phyloP scores from a whole-genome alignment of 2,113 vertebrate genomes.

The Indri indri region DNA sequence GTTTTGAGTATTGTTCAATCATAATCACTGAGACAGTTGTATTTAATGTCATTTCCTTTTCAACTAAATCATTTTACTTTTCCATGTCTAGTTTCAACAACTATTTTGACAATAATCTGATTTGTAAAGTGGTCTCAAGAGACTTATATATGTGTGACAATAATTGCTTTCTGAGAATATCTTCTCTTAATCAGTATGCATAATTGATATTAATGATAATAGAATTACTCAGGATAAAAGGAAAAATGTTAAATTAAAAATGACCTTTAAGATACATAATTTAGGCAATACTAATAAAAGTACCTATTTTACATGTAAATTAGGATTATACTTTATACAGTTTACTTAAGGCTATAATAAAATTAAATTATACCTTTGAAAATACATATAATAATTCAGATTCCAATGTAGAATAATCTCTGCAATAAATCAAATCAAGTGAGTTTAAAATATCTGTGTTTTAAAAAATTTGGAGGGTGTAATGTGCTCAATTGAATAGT shows the following conservation, averaged over 20 bases:
- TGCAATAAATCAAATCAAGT: constrained; percentile 3
- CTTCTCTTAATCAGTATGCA: not conserved
- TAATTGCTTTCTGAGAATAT: too few relatives aligned
- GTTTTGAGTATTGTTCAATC: too few relatives aligned
- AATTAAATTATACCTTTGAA: constrained; percentile 9
- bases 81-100: too few relatives aligned
- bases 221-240: constrained; percentile 21
- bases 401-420: not conserved
- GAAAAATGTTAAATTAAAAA: constrained; percentile 52
- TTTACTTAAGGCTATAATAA: constrained; percentile 17
- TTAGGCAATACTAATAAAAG: constrained; percentile 17
- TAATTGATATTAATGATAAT: constrained; percentile 26
- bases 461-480: not conserved
- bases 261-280: not conserved
- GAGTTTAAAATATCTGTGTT: not conserved
- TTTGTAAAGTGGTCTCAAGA: too few relatives aligned
- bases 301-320: constrained; percentile 12
- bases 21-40: too few relatives aligned
- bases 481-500: not conserved
- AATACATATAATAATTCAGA: constrained; percentile 15
- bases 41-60: too few relatives aligned
- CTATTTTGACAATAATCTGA: too few relatives aligned
- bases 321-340: not conserved
- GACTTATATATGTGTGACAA: too few relatives aligned
- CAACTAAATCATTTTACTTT: too few relatives aligned